Evolutionary conservation across 2,113 vertebrate species (phyloP), one percentile per base, ranked within the genome.

Genomic region (Ciconia stormi): DNA sequence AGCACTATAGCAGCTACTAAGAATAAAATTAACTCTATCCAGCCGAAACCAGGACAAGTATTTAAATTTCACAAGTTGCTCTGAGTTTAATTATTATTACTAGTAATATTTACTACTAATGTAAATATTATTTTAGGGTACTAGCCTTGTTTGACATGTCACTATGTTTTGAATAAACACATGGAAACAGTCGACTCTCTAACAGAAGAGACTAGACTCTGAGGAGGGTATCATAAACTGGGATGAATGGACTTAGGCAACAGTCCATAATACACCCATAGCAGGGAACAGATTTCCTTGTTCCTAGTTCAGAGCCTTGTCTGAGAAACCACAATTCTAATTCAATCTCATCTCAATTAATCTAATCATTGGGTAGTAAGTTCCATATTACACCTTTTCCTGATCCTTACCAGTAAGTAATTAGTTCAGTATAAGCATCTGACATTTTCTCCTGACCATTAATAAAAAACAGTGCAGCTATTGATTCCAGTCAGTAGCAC

Each of bases 261-360:
- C 7, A 53, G 18, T 30, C 89, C 19, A 56, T 78, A 56, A 34
- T 25, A 15, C 6, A 55, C 2, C 6, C 16, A 42, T 3, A 76
- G 1, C 29, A 80, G 9, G 25, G 4, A 67, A 87, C 2, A 72
- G 52, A 55, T 82, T 67, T 81, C 15, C 36, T 82, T 3, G 4
- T 81, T 91, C 13, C 9, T 71, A 4, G 13, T 66, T 82, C 50
- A 53, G 10, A 74, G 32, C 7, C 30, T 87, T 89, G 23, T 84
- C 19, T 1, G 1, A 87, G 27, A 74, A 10, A 72, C 7, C 9
- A 25, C 3, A 67, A 63, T 73, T 73, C 30, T 89, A 89, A 89
- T 65, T 78, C 34, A 84, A 44, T 95, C 69, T 89, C 53, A 65
- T 91, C 53, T 95, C 56, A 74, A 65, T 89, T 94, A 87, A 74